Conservation (phyloP, 1,140 invertebrate genomes). For the Monochamus saltuarius region DNA sequence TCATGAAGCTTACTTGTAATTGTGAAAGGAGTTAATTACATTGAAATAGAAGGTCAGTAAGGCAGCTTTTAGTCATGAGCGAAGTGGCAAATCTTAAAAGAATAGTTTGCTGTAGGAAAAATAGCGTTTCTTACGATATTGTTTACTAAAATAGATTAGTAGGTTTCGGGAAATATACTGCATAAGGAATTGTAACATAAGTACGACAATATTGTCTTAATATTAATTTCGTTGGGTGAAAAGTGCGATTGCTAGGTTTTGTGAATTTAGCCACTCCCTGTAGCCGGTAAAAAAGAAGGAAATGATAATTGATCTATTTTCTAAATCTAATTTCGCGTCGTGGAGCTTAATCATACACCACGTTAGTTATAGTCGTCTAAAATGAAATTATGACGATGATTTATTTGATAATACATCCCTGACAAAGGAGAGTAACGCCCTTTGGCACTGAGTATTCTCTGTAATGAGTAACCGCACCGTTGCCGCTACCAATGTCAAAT, state of each 20-base stretch:
- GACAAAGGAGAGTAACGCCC: conserved; percentile 15
- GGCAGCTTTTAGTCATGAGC: too few relatives aligned
- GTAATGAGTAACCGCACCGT: conserved; percentile 7
- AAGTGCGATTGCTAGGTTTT: background rate
- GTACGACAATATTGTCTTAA: too few relatives aligned
- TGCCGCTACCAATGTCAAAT: conserved; percentile 11
- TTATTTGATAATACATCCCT: conserved; percentile 13
- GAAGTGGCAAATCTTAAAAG: too few relatives aligned
- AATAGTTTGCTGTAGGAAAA: background rate
- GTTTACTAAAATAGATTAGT: too few relatives aligned
- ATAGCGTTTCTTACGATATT: background rate
- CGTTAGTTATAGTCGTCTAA: conserved; percentile 1
- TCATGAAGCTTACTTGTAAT: too few relatives aligned
- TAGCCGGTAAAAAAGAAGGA: background rate
- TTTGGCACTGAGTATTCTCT: conserved; percentile 10
- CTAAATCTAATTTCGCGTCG: background rate
- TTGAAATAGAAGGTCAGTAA: too few relatives aligned
- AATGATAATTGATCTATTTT: conserved; percentile 1
- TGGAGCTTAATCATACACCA: conserved; percentile 4
- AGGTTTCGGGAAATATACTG: too few relatives aligned
- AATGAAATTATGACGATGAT: conserved; percentile 11
- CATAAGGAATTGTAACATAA: too few relatives aligned
- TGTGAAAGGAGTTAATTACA: too few relatives aligned
- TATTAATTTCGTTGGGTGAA: background rate
- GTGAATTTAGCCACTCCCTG: too few relatives aligned